Evolutionary conservation across 1,140 invertebrate species (phyloP).

Genomic region (Calosoma granatense): DNA sequence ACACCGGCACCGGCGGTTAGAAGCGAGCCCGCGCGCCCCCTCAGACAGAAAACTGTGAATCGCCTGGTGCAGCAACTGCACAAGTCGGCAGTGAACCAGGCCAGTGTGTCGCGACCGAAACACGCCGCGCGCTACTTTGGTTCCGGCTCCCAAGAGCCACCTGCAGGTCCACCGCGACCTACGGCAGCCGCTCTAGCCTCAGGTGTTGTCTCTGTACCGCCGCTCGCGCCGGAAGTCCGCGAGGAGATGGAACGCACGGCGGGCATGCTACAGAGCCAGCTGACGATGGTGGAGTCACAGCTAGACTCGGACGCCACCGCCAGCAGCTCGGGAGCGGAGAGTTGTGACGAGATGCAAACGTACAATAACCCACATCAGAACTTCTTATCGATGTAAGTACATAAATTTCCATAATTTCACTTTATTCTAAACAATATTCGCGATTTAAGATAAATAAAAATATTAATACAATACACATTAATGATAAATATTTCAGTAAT

Average conservation of each 20-base stretch:
- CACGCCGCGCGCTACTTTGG: conserved; percentile 46
- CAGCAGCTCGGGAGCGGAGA: conserved; percentile 87
- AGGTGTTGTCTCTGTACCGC: conserved; percentile 36
- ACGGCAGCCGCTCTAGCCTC: conserved; percentile 24
- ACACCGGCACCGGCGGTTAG: conserved; percentile 15
- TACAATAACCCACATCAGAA: conserved; percentile 69
- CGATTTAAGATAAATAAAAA: neutral
- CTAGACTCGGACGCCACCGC: conserved; percentile 88
- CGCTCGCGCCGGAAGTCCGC: conserved; percentile 36
- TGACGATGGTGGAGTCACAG: conserved; percentile 57
- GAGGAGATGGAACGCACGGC: conserved; percentile 51
- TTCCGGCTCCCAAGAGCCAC: conserved; percentile 44
- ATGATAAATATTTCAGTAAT: no score
- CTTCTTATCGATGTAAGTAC: conserved; percentile 67
- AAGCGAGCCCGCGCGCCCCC: conserved; percentile 20
- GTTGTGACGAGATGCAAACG: conserved; percentile 77
- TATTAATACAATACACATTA: neutral
- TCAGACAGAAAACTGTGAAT: conserved; percentile 43
- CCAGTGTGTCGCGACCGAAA: conserved; percentile 25
- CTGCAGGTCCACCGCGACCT: conserved; percentile 22
- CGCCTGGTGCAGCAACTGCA: conserved; percentile 44
- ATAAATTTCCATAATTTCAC: no score
- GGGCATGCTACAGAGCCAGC: conserved; percentile 56
- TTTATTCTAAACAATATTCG: no score
- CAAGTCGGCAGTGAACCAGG: conserved; percentile 31